These are phyloP conservation scores for Drosophila tropicalis DNA, from an alignment of 1,140 invertebrate species.

Conservation along the genomic window DNA sequence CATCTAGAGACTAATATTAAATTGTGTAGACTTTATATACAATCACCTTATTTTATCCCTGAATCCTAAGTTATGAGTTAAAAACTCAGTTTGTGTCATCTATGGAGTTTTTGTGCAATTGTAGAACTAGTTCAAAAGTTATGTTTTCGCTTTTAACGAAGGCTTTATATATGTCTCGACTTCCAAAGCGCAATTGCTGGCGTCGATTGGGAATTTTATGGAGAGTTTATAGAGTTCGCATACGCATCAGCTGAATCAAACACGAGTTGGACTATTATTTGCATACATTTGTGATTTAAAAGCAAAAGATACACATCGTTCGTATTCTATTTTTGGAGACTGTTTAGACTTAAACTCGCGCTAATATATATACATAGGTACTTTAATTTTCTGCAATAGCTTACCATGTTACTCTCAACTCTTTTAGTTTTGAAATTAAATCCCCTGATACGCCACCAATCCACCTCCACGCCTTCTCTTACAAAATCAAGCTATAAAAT, in stretches of 20 bases:
- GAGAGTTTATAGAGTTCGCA: too few relatives aligned
- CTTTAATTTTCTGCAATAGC: conserved; percentile 15
- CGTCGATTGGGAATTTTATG: too few relatives aligned
- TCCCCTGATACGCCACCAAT: background rate
- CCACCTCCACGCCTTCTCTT: background rate
- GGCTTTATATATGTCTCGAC: too few relatives aligned
- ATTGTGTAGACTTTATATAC: background rate
- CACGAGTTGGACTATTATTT: too few relatives aligned
- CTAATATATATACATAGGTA: background rate
- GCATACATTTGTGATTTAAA: too few relatives aligned
- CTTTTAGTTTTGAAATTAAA: background rate
- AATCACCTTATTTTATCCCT: background rate
- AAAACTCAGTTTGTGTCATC: too few relatives aligned
- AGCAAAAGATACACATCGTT: too few relatives aligned
- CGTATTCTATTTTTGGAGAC: background rate
- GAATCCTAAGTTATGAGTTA: too few relatives aligned
- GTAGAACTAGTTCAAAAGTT: background rate
- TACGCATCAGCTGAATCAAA: too few relatives aligned
- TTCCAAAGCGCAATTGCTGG: too few relatives aligned
- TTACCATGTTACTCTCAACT: background rate
- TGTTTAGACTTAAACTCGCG: background rate
- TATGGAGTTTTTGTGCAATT: background rate
- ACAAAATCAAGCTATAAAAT: conserved; percentile 17
- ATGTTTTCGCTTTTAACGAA: too few relatives aligned
- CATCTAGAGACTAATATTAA: background rate